These are phyloP conservation scores for Cyrtonyx montezumae DNA, from an alignment of 2,113 vertebrate species.

Conservation along the genomic window DNA sequence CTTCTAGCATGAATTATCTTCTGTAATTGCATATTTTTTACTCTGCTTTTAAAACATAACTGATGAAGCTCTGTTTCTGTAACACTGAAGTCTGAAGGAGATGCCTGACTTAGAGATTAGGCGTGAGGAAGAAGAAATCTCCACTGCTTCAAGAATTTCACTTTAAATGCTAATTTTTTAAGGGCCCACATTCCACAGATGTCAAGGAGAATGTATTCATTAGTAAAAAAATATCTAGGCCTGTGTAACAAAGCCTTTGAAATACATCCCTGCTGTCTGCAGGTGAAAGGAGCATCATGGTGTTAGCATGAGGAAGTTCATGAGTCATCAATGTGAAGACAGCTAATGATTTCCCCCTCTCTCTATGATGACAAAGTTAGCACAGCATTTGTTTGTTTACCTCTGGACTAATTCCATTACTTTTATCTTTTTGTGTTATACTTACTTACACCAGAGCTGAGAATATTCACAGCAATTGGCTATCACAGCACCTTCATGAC, in stretches of 20 bases:
- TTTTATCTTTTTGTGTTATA: neutral
- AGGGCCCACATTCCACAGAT: neutral
- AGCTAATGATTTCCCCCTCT: neutral
- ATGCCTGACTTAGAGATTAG: neutral
- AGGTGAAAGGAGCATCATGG: neutral
- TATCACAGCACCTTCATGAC: neutral
- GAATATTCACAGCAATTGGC: neutral
- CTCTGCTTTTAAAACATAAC: neutral
- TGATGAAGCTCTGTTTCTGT: neutral
- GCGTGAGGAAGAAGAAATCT: neutral
- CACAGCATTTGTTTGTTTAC: neutral
- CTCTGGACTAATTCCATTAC: neutral
- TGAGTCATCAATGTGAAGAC: conserved; percentile 20
- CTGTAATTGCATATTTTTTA: neutral
- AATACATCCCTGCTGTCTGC: neutral
- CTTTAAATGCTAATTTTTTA: neutral
- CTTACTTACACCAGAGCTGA: neutral
- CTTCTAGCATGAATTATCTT: neutral
- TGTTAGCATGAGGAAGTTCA: neutral
- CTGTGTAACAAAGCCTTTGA: conserved; percentile 22
- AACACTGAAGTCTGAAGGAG: neutral
- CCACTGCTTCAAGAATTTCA: conserved; percentile 1
- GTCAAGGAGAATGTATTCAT: neutral
- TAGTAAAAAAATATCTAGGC: neutral
- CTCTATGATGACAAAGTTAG: neutral